Base-by-base conservation (phyloP, 2,888 invertebrate genomes). In the Sminthurinus aureus region DNA sequence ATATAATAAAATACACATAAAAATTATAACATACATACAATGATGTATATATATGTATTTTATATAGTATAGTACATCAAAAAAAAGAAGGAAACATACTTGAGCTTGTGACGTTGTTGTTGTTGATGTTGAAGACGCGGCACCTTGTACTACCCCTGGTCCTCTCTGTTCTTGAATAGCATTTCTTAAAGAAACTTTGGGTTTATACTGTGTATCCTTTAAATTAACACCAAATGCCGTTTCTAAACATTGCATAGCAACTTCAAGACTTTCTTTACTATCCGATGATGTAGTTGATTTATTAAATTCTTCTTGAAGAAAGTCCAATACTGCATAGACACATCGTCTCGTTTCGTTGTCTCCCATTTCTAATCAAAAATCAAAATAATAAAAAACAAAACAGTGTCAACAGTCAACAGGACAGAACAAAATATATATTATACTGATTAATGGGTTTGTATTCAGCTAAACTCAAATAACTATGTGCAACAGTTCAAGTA, bases 181-280 rank as follows among this genome's bases (percentile, higher is more conserved):
- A 79, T 79, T 73, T 74, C 80, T 79, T 51, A 86, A 69, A 12
- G 85, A 76, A 22, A 80, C 76, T 50, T 76, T 79, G 15, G 86
- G 79, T 52, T 84, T 84, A 66, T 85, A 90, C 64, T 90, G 89
- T n/a, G 89, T 89, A 87, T 92, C 91, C 83, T 90, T 90, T 58
- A 91, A 90, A 86, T 90, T 90, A 0, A 98, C 91, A 87, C 94
- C 94, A 90, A 96, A 98, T 11, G 97, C 96, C 77, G 95, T 95
- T 91, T 98, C 97, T 88, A 98, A 92, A 91, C 98, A 98, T 91
- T 98, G 98, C 87, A 96, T 94, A 67, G 97, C 97, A 84, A 99
- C 66, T 92, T 97, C 97, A 79, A 98, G 92, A 90, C 96, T 95
- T 90, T 96, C 96, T 84, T 93, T 90, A 50, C 91, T 91, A 85